phyloP scores from a whole-genome alignment of 2,113 vertebrate genomes.

The Xiphophorus couchianus region DNA sequence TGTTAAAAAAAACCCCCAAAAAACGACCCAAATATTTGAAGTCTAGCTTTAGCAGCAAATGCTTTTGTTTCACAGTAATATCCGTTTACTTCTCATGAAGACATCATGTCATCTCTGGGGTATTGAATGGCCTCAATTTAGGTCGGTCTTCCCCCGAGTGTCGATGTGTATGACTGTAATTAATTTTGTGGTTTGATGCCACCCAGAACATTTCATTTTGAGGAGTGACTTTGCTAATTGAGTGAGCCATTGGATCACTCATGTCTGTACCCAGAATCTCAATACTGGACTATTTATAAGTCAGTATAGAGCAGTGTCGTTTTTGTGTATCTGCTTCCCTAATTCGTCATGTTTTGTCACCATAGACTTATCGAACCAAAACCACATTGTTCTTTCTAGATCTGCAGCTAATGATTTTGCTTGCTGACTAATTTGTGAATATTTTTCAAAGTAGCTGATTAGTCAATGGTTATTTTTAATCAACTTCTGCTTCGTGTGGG shows the following conservation, averaged over 20 bases:
- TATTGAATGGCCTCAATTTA: conserved; percentile 6
- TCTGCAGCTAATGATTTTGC: not conserved
- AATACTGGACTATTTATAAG: not conserved
- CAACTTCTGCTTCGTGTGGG: not conserved
- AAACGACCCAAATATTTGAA: not conserved
- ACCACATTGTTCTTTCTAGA: not conserved
- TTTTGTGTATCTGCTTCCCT: not conserved
- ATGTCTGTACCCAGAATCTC: not conserved
- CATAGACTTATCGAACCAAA: not conserved
- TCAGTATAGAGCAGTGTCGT: not conserved
- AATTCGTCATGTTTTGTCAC: not conserved
- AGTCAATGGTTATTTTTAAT: not conserved
- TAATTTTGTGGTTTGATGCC: conserved; percentile 26
- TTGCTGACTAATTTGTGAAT: not conserved
- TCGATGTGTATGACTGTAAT: conserved; percentile 23
- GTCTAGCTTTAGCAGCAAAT: not conserved
- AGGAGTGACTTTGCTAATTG: conserved; percentile 22
- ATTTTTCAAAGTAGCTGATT: not conserved
- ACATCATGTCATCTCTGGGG: not conserved
- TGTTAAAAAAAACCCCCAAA: too few species aligned
- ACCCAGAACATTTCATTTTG: conserved; percentile 42
- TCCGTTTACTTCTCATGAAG: not conserved
- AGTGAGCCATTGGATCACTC: not conserved
- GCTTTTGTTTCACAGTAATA: not conserved
- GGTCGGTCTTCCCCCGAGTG: conserved; percentile 25